Conservation (phyloP, 2,888 invertebrate genomes). For the Lasioglossum zephyrum region DNA sequence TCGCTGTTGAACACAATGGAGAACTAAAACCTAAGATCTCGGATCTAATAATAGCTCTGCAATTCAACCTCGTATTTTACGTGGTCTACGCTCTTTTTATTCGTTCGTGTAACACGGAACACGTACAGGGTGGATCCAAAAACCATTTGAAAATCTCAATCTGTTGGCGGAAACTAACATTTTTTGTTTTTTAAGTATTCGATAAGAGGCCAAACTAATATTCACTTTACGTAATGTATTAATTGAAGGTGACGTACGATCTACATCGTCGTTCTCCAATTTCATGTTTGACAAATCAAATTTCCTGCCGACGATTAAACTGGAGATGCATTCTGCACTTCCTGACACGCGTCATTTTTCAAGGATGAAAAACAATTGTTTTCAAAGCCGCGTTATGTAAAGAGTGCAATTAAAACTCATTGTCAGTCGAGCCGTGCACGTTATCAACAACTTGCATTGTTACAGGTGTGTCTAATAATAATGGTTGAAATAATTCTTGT, state of each 20-base stretch:
- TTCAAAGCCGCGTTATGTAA: background rate
- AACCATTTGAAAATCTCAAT: background rate
- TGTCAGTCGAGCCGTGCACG: background rate
- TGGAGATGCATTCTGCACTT: conserved; percentile 5
- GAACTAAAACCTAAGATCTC: conserved; percentile 3
- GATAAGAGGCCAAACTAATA: background rate
- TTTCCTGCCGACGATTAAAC: conserved; percentile 28
- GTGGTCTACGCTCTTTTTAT: background rate
- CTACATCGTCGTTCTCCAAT: conserved; percentile 13
- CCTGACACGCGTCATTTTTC: background rate
- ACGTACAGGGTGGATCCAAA: background rate
- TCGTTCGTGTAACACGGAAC: background rate
- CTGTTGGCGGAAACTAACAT: too few relatives aligned
- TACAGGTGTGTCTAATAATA: background rate
- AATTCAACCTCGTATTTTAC: conserved; percentile 1
- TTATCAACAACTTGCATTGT: background rate
- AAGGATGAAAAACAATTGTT: conserved; percentile 7
- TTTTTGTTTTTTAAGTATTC: background rate
- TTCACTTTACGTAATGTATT: background rate
- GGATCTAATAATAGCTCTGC: conserved; percentile 1
- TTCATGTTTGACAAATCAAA: conserved; percentile 29
- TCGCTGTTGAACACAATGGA: conserved; percentile 8
- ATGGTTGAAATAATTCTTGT: background rate
- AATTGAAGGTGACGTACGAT: background rate
- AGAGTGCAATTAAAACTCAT: background rate